phyloP scores from a whole-genome alignment of 2,113 vertebrate genomes.

The Rhegmatorhina hoffmannsi region DNA sequence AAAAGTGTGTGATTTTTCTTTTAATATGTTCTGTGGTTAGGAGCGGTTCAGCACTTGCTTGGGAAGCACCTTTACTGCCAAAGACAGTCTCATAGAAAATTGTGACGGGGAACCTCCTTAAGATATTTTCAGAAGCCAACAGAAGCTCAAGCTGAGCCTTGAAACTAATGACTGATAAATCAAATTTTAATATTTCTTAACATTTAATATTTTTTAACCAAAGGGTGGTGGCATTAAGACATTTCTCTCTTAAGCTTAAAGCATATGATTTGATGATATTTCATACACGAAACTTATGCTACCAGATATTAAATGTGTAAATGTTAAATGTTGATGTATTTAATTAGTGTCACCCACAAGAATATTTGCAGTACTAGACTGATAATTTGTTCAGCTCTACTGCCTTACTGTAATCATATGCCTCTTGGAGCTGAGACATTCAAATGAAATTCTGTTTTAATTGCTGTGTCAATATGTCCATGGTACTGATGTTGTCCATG shows the following conservation, averaged over 20 bases:
- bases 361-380: background rate
- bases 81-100: background rate
- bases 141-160: background rate
- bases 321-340: background rate
- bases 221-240: background rate
- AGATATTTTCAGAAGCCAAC: background rate
- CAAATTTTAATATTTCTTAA: background rate
- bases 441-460: background rate
- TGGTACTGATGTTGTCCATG: background rate
- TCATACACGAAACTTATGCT: background rate
- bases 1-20: background rate
- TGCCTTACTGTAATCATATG: background rate
- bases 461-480: background rate
- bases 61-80: background rate
- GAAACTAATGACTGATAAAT: background rate
- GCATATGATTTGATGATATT: background rate
- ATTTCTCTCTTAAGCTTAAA: background rate
- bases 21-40: background rate
- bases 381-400: slow-evolving; percentile 9
- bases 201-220: background rate
- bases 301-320: background rate
- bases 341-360: background rate
- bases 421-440: background rate
- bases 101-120: background rate
- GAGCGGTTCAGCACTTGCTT: background rate